Base-by-base conservation (phyloP, 2,113 vertebrate genomes). In the Sorex araneus region DNA sequence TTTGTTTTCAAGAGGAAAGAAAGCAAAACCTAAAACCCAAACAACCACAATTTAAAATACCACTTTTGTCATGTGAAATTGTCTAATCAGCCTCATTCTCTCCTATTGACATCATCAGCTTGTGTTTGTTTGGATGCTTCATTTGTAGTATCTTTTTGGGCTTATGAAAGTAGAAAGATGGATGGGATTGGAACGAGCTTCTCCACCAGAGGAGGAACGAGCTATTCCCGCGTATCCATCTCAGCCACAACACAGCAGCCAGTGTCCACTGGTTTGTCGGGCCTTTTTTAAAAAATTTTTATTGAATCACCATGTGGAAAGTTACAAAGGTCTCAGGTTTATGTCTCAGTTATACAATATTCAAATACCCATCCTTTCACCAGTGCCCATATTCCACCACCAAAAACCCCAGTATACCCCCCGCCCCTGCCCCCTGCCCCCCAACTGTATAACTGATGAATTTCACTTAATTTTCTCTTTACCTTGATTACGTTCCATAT, bases 11-110 rank as follows among this genome's bases (percentile, higher is more conserved):
- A 93, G 70, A 89, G 54, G 69, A 36, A 90, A 76, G 75, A 90
- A 92, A 93, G 86, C 79, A 95, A 77, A 92, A 81, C 91, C 64
- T 86, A 92, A 93, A 95, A 75, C 91, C 94, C 74, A 91, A 95
- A 74, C 92, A 95, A 88, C 89, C 92, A 89, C 76, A 90, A 84
- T 92, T 81, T 91, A 93, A 40, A 91, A 81, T 84, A 78, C 87
- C 90, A 36, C 94, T 89, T 93, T 79, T 90, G 73, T 89, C 89
- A n/a, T 45, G 50, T 87, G 89, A 91, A 81, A 78, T 93, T 87
- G 74, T 90, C 93, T 95, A 95, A 95, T 96, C 89, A 96, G 94
- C 86, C 84, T 93, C 89, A 86, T 96, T 95, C 93, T 95, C 94
- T 94, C 92, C 92, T 93, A 2, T 91, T 92, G 96, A 86, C 87